These are phyloP conservation scores for Arremon brunneinucha DNA, from an alignment of 2,797 vertebrate species.

Conservation along the genomic window DNA sequence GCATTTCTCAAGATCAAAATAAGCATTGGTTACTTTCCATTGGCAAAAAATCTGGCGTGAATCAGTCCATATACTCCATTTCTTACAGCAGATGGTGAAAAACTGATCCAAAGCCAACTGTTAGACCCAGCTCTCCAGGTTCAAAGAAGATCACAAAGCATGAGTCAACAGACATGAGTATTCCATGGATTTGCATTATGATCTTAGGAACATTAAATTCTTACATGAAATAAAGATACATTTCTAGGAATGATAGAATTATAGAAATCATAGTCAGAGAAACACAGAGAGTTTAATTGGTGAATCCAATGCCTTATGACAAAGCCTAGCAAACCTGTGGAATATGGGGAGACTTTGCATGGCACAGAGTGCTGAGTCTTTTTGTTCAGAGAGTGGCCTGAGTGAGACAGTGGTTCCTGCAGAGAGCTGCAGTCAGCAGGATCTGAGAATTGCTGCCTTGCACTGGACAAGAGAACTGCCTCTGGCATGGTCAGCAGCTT, in stretches of 20 bases:
- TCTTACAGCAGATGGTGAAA: neutral
- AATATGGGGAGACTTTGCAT: neutral
- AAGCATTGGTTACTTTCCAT: neutral
- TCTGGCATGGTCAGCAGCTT: slow-evolving; percentile 29
- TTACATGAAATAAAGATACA: neutral
- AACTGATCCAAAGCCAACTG: neutral
- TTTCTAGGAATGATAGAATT: neutral
- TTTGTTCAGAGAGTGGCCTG: neutral
- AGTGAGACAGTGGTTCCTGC: neutral
- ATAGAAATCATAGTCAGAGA: neutral
- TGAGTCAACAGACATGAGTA: neutral
- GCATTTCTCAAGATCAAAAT: neutral
- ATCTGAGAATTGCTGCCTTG: slow-evolving; percentile 27
- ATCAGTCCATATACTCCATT: neutral
- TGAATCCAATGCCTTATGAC: neutral
- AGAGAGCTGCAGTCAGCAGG: slow-evolving; percentile 11
- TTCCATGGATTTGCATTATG: neutral
- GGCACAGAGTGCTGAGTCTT: neutral
- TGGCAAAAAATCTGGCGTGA: neutral
- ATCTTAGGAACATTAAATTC: neutral
- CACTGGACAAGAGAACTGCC: slow-evolving; percentile 1
- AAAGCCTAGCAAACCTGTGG: neutral
- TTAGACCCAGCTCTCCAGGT: neutral
- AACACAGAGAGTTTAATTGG: neutral
- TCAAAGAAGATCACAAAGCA: neutral